Evolutionary conservation across 2,888 invertebrate species (phyloP).

Genomic region (Caenorhabditis zanzibari): DNA sequence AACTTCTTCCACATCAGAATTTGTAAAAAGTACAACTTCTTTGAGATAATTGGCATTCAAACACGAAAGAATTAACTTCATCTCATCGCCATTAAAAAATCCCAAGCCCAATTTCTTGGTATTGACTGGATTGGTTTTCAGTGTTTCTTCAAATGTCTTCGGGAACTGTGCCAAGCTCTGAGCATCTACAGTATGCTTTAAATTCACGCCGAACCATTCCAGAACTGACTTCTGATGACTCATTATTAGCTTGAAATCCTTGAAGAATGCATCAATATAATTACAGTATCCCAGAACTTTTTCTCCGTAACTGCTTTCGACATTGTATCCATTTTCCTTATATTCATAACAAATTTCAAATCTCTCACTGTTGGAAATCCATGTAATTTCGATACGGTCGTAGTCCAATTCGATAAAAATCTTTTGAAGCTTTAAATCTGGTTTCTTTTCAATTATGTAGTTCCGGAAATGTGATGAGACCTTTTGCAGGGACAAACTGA

Average conservation of each 20-base stretch:
- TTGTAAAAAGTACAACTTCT: not conserved
- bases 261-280: not conserved
- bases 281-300: not conserved
- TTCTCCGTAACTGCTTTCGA: not conserved
- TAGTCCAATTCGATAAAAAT: not conserved
- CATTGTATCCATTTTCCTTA: not conserved
- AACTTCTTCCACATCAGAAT: not conserved
- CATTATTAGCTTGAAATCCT: not conserved
- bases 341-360: not conserved
- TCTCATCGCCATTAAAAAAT: not conserved
- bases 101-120: not conserved
- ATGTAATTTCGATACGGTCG: not conserved
- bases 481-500: not conserved
- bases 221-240: not conserved
- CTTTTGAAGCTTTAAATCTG: not conserved
- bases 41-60: not conserved
- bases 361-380: not conserved
- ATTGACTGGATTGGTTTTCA: not conserved
- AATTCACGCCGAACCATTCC: not conserved
- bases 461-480: not conserved
- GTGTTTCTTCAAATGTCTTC: not conserved
- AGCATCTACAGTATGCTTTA: not conserved
- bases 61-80: not conserved
- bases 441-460: not conserved
- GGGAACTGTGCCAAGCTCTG: not conserved